A percentile compares a stretch with the other conserved stretches of the same genome.
phyloP scores from a whole-genome alignment of 2,797 vertebrate genomes.

The Cossypha niveicapilla region DNA sequence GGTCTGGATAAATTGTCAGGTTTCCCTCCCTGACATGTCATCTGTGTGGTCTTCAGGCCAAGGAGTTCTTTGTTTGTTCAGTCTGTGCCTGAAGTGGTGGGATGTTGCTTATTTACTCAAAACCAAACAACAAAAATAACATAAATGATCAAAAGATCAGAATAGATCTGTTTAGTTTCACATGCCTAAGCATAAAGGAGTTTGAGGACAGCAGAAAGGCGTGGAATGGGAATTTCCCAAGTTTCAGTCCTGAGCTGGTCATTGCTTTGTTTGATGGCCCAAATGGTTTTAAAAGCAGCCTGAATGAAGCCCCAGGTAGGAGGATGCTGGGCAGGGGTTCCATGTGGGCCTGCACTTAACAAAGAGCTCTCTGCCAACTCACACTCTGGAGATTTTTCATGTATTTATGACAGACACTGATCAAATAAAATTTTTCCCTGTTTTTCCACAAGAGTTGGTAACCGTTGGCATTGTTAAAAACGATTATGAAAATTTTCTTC shows the following conservation, averaged over 20 bases:
- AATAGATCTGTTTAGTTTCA: neutral
- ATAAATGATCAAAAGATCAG: neutral
- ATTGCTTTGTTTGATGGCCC: neutral
- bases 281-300: neutral
- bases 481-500: neutral
- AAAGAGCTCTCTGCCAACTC: neutral
- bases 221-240: neutral
- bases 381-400: neutral
- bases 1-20: neutral
- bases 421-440: neutral
- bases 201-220: neutral
- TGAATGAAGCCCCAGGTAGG: fast-evolving
- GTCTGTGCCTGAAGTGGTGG: neutral
- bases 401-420: neutral
- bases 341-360: fast-evolving
- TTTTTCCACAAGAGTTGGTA: neutral
- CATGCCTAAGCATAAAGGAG: neutral
- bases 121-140: neutral
- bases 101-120: neutral
- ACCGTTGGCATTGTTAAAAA: neutral
- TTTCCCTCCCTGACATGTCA: neutral
- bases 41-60: neutral
- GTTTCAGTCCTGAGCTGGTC: neutral
- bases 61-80: neutral
- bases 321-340: neutral